Conservation (phyloP, 2,888 invertebrate genomes). For the Eupithecia abbreviata region DNA sequence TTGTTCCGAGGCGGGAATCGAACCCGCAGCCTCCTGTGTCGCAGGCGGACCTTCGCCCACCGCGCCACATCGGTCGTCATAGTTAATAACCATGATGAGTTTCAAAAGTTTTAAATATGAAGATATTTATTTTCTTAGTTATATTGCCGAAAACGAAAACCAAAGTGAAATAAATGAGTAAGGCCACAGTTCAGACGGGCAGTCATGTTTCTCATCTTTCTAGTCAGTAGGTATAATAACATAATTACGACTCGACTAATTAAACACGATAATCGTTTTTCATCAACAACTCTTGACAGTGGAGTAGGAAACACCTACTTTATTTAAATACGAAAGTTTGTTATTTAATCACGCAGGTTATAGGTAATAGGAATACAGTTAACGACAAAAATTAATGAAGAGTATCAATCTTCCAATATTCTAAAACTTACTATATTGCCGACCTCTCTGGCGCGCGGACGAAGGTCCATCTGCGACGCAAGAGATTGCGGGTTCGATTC, state of each 20-base stretch:
- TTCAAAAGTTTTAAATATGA: no score
- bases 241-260: constrained; percentile 22
- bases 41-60: no score
- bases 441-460: no score
- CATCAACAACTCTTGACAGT: constrained; percentile 20
- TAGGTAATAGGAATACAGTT: not conserved
- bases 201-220: not conserved
- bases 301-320: constrained; percentile 14
- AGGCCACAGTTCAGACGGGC: not conserved
- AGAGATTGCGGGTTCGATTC: no score
- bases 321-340: constrained; percentile 14
- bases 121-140: not conserved
- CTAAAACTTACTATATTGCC: not conserved
- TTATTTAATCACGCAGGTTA: constrained; percentile 6
- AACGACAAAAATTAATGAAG: not conserved
- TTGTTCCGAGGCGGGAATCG: no score
- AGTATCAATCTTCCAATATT: not conserved
- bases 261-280: constrained; percentile 28
- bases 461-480: no score
- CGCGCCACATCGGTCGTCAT: no score
- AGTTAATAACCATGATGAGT: no score
- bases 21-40: no score
- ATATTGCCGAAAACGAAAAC: not conserved
- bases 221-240: not conserved
- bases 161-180: constrained; percentile 5